Evolutionary conservation across 2,888 invertebrate species (phyloP).

Genomic region (Limnephilus auricula): DNA sequence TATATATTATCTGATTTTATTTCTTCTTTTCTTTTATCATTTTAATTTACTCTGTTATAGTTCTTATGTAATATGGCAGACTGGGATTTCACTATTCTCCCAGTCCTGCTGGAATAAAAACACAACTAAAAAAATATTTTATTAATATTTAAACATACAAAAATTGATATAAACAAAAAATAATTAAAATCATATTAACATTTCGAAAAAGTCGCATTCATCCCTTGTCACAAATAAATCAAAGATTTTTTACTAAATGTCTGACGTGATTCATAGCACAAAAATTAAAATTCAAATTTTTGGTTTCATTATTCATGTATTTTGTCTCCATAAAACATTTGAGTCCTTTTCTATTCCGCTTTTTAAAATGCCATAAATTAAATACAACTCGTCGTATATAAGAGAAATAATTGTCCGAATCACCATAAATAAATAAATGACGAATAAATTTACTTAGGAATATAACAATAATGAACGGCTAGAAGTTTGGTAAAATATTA

Average conservation of each 20-base stretch:
- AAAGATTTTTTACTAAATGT: background rate
- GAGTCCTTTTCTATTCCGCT: background rate
- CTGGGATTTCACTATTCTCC: too few relatives aligned
- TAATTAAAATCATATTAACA: background rate
- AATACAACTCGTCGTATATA: background rate
- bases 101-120: too few relatives aligned
- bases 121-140: too few relatives aligned
- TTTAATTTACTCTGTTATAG: too few relatives aligned
- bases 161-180: too few relatives aligned
- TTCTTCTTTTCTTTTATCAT: too few relatives aligned
- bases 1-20: too few relatives aligned
- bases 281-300: background rate
- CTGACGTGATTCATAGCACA: background rate
- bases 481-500: background rate
- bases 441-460: background rate
- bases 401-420: background rate
- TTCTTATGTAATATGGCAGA: too few relatives aligned
- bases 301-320: background rate
- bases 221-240: background rate
- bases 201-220: background rate
- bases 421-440: slow-evolving; percentile 2
- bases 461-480: background rate
- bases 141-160: too few relatives aligned
- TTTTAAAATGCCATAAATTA: slow-evolving; percentile 2
- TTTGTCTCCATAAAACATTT: background rate